Conservation (phyloP, 1,140 invertebrate species). For the Nylanderia fulva region DNA sequence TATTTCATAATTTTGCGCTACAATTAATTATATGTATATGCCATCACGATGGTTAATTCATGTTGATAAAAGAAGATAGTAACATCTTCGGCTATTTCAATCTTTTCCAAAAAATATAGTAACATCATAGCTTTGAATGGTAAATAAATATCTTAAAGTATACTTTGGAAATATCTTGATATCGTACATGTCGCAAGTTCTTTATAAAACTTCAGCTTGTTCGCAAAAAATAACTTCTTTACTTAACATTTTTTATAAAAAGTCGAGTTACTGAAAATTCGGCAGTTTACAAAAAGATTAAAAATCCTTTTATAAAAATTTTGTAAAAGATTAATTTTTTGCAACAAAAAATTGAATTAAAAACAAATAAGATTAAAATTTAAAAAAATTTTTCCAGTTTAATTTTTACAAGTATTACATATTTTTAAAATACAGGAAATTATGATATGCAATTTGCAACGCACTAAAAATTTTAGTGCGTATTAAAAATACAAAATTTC, state of each 20-base stretch:
- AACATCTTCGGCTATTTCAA: not conserved
- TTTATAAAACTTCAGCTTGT: too few relatives aligned
- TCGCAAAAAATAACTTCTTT: too few relatives aligned
- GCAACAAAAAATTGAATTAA: too few relatives aligned
- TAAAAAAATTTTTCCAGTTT: too few relatives aligned
- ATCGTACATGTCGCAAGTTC: too few relatives aligned
- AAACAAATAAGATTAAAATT: too few relatives aligned
- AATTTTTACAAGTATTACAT: not conserved
- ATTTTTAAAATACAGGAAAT: not conserved
- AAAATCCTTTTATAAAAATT: too few relatives aligned
- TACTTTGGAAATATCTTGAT: too few relatives aligned
- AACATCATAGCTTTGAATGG: not conserved
- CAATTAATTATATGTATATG: slow-evolving; percentile 73
- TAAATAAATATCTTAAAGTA: not conserved
- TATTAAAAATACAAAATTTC: not conserved
- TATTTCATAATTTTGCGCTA: slow-evolving; percentile 75
- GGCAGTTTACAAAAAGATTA: too few relatives aligned
- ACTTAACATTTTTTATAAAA: too few relatives aligned
- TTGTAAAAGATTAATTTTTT: too few relatives aligned
- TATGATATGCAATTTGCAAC: not conserved
- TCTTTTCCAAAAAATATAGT: not conserved
- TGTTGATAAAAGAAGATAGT: slow-evolving; percentile 7
- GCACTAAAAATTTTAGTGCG: not conserved
- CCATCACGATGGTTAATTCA: slow-evolving; percentile 67
- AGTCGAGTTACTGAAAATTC: too few relatives aligned